These are phyloP conservation scores for Megalops atlanticus DNA, from an alignment of 2,113 vertebrate genomes.

Conservation along the genomic window DNA sequence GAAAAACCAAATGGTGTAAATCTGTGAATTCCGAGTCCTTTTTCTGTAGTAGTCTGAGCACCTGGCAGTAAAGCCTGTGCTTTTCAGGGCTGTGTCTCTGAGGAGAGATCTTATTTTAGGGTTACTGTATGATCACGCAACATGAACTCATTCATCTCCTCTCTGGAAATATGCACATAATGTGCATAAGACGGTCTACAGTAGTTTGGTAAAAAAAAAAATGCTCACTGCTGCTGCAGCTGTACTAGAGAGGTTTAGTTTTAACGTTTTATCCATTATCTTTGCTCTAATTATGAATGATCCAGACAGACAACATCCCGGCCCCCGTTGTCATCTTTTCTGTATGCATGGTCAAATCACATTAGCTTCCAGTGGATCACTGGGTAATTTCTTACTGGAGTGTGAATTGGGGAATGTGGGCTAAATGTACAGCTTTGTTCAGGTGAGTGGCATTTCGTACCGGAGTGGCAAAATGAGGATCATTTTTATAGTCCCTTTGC, in stretches of 20 bases:
- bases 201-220: neutral
- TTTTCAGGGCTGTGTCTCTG: neutral
- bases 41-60: neutral
- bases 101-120: neutral
- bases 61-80: neutral
- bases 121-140: neutral
- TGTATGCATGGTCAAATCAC: conserved; percentile 65
- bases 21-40: neutral
- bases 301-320: conserved; percentile 42
- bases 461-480: neutral
- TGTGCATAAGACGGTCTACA: neutral
- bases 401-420: conserved; percentile 50
- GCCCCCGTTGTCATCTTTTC: conserved; percentile 38
- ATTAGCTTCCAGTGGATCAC: conserved; percentile 43
- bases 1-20: neutral
- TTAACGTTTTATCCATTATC: conserved; percentile 21
- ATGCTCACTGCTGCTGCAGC: neutral
- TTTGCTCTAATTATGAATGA: conserved; percentile 41
- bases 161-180: neutral
- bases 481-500: no score
- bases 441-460: neutral
- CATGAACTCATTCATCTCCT: neutral
- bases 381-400: conserved; percentile 44
- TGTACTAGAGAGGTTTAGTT: conserved; percentile 37
- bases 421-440: neutral